Percentiles rank a stretch among this genome's conserved stretches.
These are phyloP conservation scores for Gambelia wislizenii DNA, from an alignment of 2,797 vertebrate genomes.

Conservation along the genomic window DNA sequence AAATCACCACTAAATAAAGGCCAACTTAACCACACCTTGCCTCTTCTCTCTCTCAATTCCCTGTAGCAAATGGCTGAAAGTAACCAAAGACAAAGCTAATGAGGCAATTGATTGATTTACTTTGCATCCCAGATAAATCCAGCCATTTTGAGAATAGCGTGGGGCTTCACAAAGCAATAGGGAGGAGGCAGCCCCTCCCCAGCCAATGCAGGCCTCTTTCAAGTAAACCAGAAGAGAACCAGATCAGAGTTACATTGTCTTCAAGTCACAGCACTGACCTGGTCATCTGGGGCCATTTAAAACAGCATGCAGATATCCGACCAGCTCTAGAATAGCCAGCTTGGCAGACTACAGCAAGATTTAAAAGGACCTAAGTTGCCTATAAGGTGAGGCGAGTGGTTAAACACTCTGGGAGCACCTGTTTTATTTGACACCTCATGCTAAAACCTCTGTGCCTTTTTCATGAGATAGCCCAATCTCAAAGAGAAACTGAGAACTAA, in stretches of 20 bases:
- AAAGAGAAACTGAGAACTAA: conserved; percentile 9
- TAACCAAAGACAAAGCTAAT: conserved; percentile 40
- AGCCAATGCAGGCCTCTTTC: conserved; percentile 1
- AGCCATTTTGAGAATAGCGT: neutral
- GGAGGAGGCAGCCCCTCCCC: neutral
- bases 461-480: neutral
- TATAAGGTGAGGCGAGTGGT: neutral
- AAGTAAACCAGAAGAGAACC: conserved; percentile 26
- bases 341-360: neutral
- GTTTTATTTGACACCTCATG: conserved; percentile 4
- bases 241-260: conserved; percentile 24
- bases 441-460: neutral
- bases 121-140: conserved; percentile 7
- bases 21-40: neutral
- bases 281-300: conserved; percentile 11
- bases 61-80: conserved; percentile 44
- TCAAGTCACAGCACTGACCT: conserved; percentile 15
- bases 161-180: neutral
- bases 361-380: neutral
- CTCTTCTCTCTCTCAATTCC: conserved; percentile 22
- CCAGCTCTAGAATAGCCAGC: neutral
- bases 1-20: conserved; percentile 59
- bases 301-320: neutral
- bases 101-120: conserved; percentile 13
- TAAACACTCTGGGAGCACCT: neutral